Evolutionary conservation across 2,888 invertebrate species (phyloP).

Genomic region (Luperina nickerlii): DNA sequence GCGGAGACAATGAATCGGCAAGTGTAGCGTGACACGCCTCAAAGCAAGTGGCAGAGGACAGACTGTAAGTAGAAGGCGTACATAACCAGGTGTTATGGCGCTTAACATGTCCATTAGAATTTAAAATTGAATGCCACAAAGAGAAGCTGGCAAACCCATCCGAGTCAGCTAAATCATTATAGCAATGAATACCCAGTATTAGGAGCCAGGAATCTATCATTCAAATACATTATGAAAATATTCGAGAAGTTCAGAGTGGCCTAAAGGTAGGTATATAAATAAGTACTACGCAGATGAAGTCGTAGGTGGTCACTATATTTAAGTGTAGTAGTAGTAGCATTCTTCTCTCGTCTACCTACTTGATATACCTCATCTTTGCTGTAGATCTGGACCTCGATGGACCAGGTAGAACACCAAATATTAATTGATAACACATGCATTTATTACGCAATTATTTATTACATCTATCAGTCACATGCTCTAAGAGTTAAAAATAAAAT

Average conservation of each 20-base stretch:
- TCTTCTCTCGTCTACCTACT: background rate
- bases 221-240: slow-evolving; percentile 35
- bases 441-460: background rate
- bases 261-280: slow-evolving; percentile 23
- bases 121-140: background rate
- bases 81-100: background rate
- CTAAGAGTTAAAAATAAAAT: slow-evolving; percentile 14
- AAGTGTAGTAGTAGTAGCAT: slow-evolving; percentile 26
- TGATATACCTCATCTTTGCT: background rate
- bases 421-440: background rate
- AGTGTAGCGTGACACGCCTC: background rate
- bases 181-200: slow-evolving; percentile 3
- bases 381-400: background rate
- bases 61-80: background rate
- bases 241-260: slow-evolving; percentile 19
- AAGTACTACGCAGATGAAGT: slow-evolving; percentile 38
- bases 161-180: slow-evolving; percentile 17
- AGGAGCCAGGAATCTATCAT: slow-evolving; percentile 45
- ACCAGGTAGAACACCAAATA: background rate
- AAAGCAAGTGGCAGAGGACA: background rate
- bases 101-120: background rate
- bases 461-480: background rate
- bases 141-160: background rate
- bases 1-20: too few species aligned
- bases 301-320: slow-evolving; percentile 50